Base-by-base conservation (phyloP, 2,113 vertebrate species). In the Coryphaenoides rupestris region DNA sequence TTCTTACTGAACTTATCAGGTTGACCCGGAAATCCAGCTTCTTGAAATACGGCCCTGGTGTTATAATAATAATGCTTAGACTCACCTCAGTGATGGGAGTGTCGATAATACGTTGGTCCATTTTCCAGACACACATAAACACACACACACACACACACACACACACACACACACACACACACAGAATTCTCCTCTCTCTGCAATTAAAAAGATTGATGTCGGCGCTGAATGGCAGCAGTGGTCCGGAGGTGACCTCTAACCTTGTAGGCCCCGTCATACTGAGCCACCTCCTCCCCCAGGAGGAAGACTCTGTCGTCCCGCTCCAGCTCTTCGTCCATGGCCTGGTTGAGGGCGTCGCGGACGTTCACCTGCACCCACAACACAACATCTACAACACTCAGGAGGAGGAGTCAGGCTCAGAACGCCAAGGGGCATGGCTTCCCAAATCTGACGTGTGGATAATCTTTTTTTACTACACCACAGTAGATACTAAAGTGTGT, bases 181-280 rank as follows among this genome's bases (percentile, higher is more conserved):
- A 40, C 33, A 40, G 7, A 40, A n/a, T n/a, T n/a, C n/a, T n/a
- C n/a, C n/a, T n/a, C n/a, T n/a, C n/a, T n/a, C n/a, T n/a, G n/a
- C n/a, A n/a, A n/a, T n/a, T n/a, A n/a, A n/a, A n/a, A n/a, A n/a
- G n/a, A n/a, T n/a, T n/a, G n/a, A n/a, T n/a, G n/a, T n/a, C n/a
- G n/a, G n/a, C n/a, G n/a, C n/a, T n/a, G n/a, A n/a, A n/a, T n/a
- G n/a, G n/a, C n/a, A n/a, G n/a, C n/a, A n/a, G n/a, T n/a, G n/a
- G n/a, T n/a, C n/a, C n/a, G n/a, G n/a, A n/a, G 15, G 5, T 54
- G 9, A 54, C 10, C 17, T 19, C 76, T 58, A 71, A 99, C 97
- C 93, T 99, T 99, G 87, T 99, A 99, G 46, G 97, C 96, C 0
- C 97, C 97, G 3, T 99, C 97, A n/a, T 99, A 99, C 80, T 99